A percentile compares a stretch with the other conserved stretches of the same genome.
Evolutionary conservation across 2,797 vertebrate genomes (phyloP).

Genomic region (Oreonectes daqikongensis): DNA sequence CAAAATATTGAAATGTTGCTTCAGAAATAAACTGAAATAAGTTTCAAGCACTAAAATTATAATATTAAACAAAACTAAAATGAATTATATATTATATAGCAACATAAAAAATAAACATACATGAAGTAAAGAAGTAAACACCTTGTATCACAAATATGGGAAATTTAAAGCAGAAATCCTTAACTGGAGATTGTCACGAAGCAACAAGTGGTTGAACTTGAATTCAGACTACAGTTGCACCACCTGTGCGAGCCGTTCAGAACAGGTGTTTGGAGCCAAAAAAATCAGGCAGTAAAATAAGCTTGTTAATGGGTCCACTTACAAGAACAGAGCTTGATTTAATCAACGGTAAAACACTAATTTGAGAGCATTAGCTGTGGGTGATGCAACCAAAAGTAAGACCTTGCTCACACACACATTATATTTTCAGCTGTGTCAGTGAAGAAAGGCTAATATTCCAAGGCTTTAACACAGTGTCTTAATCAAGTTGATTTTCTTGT

Average conservation of each 20-base stretch:
- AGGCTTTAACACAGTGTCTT: neutral
- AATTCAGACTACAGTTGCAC: constrained; percentile 1
- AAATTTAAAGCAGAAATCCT: neutral
- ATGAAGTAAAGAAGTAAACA: too few species aligned
- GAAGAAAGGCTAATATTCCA: constrained; percentile 5
- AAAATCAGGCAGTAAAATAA: neutral
- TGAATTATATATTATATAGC: too few species aligned
- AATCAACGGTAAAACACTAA: constrained; percentile 33
- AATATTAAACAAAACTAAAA: too few species aligned
- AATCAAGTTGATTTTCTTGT: too few species aligned
- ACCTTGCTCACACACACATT: neutral
- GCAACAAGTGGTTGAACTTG: constrained; percentile 7
- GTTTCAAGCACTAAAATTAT: too few species aligned
- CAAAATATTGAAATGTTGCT: too few species aligned
- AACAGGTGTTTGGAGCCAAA: constrained; percentile 10
- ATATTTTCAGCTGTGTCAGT: neutral
- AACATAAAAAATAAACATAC: too few species aligned
- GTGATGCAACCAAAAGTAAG: constrained; percentile 39
- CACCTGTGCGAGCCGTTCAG: constrained; percentile 30
- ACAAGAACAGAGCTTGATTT: constrained; percentile 12
- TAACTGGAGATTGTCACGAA: neutral
- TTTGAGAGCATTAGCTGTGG: neutral
- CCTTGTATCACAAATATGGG: too few species aligned
- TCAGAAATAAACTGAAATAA: too few species aligned
- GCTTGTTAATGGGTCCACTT: constrained; percentile 8